phyloP scores from a whole-genome alignment of 2,888 invertebrate genomes.

The Boloria euphrosyne region DNA sequence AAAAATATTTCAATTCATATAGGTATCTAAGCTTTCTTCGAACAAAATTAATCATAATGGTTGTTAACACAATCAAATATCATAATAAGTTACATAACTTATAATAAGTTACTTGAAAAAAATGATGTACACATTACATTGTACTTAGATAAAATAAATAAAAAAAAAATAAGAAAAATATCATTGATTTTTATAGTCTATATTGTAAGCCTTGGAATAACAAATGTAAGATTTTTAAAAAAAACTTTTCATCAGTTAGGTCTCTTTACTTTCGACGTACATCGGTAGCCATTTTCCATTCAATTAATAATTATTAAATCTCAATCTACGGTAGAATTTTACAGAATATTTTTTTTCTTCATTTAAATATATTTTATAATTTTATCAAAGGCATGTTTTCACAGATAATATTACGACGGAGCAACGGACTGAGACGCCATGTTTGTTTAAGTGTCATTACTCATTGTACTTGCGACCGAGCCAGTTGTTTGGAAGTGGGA shows the following conservation, averaged over 20 bases:
- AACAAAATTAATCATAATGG: no score
- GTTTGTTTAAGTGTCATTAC: constrained; percentile 19
- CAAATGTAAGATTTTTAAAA: not conserved
- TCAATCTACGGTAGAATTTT: constrained; percentile 34
- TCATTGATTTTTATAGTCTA: no score
- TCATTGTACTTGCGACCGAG: constrained; percentile 1
- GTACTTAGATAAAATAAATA: no score
- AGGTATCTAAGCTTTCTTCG: no score
- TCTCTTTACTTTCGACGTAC: constrained; percentile 14
- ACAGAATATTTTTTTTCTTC: constrained; percentile 34
- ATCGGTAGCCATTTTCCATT: constrained; percentile 17
- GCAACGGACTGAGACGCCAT: constrained; percentile 28
- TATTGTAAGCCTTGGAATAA: no score
- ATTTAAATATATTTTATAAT: constrained; percentile 38
- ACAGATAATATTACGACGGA: constrained; percentile 43
- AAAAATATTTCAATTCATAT: no score
- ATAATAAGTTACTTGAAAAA: no score
- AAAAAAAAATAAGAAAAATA: no score
- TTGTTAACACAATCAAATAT: no score
- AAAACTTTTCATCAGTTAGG: not conserved
- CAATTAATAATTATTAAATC: constrained; percentile 25
- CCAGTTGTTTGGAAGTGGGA: constrained; percentile 21
- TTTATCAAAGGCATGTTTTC: constrained; percentile 50
- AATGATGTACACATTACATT: no score
- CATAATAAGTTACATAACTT: no score